Evolutionary conservation across 2,113 vertebrate species (phyloP).

Genomic region (Sisor rabdophorus): DNA sequence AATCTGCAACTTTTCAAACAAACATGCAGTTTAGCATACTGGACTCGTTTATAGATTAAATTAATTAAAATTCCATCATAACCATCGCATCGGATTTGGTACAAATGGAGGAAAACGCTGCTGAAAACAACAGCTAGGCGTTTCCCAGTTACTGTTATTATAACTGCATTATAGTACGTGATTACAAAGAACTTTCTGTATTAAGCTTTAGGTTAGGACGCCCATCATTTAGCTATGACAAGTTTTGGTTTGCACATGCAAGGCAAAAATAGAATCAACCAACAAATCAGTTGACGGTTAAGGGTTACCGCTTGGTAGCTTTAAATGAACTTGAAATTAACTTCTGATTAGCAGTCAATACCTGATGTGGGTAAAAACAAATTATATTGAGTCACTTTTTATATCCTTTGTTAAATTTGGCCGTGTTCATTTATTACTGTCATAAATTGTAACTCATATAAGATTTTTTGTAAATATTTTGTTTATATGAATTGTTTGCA

Average conservation of each 20-base stretch:
- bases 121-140: constrained; percentile 30
- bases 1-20: constrained; percentile 43
- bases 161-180: constrained; percentile 19
- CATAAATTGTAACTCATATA: no score
- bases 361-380: no score
- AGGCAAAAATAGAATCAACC: no score
- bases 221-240: constrained; percentile 18
- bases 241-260: constrained; percentile 17
- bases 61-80: constrained; percentile 53
- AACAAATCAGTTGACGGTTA: no score
- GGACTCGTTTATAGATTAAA: constrained; percentile 32
- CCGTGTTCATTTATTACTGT: no score
- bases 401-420: no score
- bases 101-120: constrained; percentile 33
- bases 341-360: no score
- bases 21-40: constrained; percentile 33
- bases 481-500: no score
- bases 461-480: no score
- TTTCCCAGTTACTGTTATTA: constrained; percentile 30
- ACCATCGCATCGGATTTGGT: constrained; percentile 34
- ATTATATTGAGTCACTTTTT: no score
- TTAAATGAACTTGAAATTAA: no score
- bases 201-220: constrained; percentile 8
- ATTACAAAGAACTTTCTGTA: constrained; percentile 7
- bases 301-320: no score